Conservation (phyloP, 2,113 vertebrate species). For the Chaetura pelagica region DNA sequence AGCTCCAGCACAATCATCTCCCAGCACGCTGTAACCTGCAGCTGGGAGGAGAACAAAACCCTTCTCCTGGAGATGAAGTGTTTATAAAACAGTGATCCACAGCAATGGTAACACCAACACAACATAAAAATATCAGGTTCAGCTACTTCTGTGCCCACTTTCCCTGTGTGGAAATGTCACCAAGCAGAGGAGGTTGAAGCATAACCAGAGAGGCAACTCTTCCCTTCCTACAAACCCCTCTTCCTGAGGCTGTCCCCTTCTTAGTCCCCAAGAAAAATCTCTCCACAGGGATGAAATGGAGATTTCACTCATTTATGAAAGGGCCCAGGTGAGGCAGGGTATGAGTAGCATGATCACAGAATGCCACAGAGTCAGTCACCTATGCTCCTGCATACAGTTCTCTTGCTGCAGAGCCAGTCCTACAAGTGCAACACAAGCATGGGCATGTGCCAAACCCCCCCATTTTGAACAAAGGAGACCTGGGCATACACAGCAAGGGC, state of each 20-base stretch:
- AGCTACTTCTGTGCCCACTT: neutral
- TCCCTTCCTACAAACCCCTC: neutral
- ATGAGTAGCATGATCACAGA: neutral
- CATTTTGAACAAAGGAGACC: neutral
- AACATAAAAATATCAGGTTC: neutral
- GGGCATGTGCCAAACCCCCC: neutral
- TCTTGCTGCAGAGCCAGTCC: neutral
- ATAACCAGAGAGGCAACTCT: neutral
- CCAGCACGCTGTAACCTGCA: neutral
- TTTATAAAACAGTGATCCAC: neutral
- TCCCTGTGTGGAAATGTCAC: neutral
- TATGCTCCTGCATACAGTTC: neutral
- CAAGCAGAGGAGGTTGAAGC: neutral
- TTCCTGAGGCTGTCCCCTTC: neutral
- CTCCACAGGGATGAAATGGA: neutral
- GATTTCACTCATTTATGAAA: neutral
- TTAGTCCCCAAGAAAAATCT: neutral
- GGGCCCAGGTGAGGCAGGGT: neutral
- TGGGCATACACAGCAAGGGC: neutral
- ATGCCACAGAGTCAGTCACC: neutral
- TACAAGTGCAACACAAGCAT: neutral
- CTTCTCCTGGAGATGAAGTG: neutral
- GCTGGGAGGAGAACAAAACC: neutral
- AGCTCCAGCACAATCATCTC: neutral
- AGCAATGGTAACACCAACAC: neutral